Conservation (phyloP, 2,797 vertebrate genomes). For the Siniperca obscura region DNA sequence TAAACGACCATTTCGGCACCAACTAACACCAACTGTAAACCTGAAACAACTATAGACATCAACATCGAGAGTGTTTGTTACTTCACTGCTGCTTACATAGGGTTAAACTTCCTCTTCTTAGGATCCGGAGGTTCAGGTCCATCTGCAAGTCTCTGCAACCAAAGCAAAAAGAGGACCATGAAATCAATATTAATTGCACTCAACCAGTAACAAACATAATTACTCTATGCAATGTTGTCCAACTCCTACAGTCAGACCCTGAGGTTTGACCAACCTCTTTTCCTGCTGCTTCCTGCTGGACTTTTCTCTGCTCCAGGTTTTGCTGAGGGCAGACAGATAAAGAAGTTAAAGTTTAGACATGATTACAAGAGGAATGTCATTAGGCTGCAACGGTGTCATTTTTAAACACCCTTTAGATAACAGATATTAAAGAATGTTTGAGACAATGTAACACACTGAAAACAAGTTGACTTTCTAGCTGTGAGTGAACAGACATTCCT, state of each 20-base stretch:
- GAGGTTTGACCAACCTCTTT: conserved; percentile 84
- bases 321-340: conserved; percentile 80
- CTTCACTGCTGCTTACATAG: conserved; percentile 78
- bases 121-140: conserved; percentile 85
- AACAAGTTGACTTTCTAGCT: background rate
- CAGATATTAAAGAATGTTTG: background rate
- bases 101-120: conserved; percentile 88
- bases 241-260: background rate
- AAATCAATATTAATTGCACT: background rate
- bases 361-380: background rate
- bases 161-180: background rate
- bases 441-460: background rate
- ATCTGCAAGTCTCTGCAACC: conserved; percentile 81
- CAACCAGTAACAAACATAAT: background rate
- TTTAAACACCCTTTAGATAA: background rate
- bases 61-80: background rate
- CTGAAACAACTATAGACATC: background rate
- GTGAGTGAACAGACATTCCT: background rate
- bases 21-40: background rate
- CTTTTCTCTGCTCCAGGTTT: conserved; percentile 92
- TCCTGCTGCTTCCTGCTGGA: conserved; percentile 84
- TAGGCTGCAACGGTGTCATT: background rate
- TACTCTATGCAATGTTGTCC: background rate
- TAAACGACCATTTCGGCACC: background rate
- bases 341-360: background rate